Conservation (phyloP, 2,797 vertebrate species). For the Psittacula derbiana region DNA sequence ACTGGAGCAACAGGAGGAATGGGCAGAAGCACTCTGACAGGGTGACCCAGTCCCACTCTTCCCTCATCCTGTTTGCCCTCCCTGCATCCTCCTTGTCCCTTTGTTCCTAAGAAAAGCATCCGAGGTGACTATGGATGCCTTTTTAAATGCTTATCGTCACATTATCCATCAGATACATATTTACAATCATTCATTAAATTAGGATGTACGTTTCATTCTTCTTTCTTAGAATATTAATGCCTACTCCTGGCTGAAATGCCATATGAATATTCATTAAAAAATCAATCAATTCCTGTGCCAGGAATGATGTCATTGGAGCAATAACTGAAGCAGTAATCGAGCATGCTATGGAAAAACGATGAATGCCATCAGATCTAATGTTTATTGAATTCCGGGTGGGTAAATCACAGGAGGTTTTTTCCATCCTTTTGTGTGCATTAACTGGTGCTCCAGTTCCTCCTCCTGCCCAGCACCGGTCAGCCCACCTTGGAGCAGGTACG, state of each 20-base stretch:
- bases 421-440: background rate
- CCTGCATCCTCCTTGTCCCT: background rate
- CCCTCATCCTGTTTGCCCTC: background rate
- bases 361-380: constrained; percentile 62
- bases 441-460: constrained; percentile 7
- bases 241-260: constrained; percentile 60
- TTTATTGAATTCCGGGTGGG: constrained; percentile 53
- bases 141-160: constrained; percentile 36
- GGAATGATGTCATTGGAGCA: constrained; percentile 52
- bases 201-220: constrained; percentile 64
- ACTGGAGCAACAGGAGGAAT: accelerated
- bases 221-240: constrained; percentile 71
- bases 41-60: background rate
- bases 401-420: constrained; percentile 53
- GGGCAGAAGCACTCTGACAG: background rate
- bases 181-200: constrained; percentile 65
- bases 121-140: constrained; percentile 30
- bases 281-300: constrained; percentile 59
- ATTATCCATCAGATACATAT: constrained; percentile 58
- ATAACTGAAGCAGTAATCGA: constrained; percentile 64
- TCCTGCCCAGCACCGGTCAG: background rate
- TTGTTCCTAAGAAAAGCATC: constrained; percentile 8
- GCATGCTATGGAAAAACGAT: constrained; percentile 60
- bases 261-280: constrained; percentile 71
- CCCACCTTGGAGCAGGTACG: background rate